A percentile compares a stretch with the other conserved stretches of the same genome.
phyloP scores from a whole-genome alignment of 2,888 invertebrate species.

The Drosophila subsilvestris region DNA sequence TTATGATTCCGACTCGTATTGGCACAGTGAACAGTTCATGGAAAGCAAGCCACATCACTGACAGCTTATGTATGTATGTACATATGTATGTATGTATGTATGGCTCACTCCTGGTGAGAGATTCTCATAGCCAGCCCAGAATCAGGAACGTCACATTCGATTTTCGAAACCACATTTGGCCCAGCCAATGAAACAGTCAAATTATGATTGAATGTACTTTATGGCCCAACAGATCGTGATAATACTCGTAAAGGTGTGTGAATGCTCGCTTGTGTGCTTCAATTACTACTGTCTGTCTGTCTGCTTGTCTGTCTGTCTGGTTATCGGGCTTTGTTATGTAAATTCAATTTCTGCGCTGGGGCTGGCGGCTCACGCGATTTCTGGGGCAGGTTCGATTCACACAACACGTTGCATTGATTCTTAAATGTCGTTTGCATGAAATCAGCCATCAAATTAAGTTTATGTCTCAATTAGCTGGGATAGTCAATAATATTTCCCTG shows the following conservation, averaged over 20 bases:
- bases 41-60: too few species aligned
- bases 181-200: slow-evolving; percentile 2
- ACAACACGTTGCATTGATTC: slow-evolving; percentile 50
- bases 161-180: neutral
- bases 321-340: slow-evolving; percentile 44
- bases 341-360: slow-evolving; percentile 30
- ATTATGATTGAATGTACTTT: slow-evolving; percentile 29
- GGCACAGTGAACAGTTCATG: too few species aligned
- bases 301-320: neutral
- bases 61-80: too few species aligned
- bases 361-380: slow-evolving; percentile 34
- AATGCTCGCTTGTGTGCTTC: slow-evolving; percentile 32
- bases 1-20: too few species aligned
- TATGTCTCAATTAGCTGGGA: slow-evolving; percentile 74
- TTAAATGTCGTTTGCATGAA: slow-evolving; percentile 53
- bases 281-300: slow-evolving; percentile 12
- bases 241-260: slow-evolving; percentile 34
- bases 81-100: neutral
- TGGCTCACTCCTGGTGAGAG: neutral
- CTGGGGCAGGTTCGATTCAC: slow-evolving; percentile 14
- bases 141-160: slow-evolving; percentile 24
- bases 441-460: slow-evolving; percentile 59
- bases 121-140: slow-evolving; percentile 12
- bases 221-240: slow-evolving; percentile 38
- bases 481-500: slow-evolving; percentile 51